Evolutionary conservation across 2,888 invertebrate species (phyloP).

Genomic region (Danaus chrysippus): DNA sequence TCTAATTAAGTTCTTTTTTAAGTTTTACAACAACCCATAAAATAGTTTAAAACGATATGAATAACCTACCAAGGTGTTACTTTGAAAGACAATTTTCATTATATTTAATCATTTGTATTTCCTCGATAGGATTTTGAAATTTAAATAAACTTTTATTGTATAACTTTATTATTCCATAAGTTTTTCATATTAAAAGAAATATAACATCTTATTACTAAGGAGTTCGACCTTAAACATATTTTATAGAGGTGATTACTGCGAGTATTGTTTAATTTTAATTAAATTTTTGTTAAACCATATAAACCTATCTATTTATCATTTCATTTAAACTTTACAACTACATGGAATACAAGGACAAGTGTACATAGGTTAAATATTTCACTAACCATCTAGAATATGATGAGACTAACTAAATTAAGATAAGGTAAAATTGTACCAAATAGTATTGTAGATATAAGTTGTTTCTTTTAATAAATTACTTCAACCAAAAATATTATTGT

Average conservation of each 20-base stretch:
- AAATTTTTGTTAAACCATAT: no score
- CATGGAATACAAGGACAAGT: no score
- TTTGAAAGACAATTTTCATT: constrained; percentile 5
- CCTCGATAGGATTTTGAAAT: background rate
- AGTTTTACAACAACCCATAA: background rate
- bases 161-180: background rate
- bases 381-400: constrained; percentile 2
- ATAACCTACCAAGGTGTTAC: background rate
- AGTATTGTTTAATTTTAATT: no score
- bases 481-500: constrained; percentile 9
- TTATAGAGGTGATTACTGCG: no score
- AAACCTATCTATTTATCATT: no score
- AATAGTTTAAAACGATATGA: background rate
- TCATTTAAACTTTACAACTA: no score
- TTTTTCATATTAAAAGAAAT: constrained; percentile 11
- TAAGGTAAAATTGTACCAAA: constrained; percentile 17
- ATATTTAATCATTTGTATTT: constrained; percentile 3
- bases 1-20: constrained; percentile 2
- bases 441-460: constrained; percentile 40
- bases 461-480: constrained; percentile 46
- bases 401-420: constrained; percentile 17
- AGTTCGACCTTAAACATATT: no score
- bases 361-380: background rate
- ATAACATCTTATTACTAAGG: constrained; percentile 1
- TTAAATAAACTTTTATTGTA: no score